Evolutionary conservation across 2,888 invertebrate genomes (phyloP).

Genomic region (Amphimallon solstitiale): DNA sequence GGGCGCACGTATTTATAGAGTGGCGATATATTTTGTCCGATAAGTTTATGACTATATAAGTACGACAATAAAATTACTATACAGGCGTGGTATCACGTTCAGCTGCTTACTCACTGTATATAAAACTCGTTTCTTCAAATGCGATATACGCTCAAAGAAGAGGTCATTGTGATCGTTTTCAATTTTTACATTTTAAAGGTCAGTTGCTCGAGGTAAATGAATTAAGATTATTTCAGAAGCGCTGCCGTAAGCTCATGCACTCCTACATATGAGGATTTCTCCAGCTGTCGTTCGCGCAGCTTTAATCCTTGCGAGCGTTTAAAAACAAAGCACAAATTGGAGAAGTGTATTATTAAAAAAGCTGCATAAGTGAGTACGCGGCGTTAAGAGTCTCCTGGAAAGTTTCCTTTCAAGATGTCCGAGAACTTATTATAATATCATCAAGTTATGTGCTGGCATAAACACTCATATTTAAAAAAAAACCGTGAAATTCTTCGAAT

Average conservation of each 20-base stretch:
- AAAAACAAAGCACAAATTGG: not conserved
- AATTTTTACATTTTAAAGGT: slow-evolving; percentile 60
- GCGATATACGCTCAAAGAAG: slow-evolving; percentile 52
- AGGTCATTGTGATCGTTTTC: slow-evolving; percentile 58
- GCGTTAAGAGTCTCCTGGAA: too few species aligned
- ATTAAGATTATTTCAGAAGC: slow-evolving; percentile 48
- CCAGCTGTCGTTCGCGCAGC: not conserved
- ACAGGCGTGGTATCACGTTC: slow-evolving; percentile 39
- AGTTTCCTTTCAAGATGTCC: too few species aligned
- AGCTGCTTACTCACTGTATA: slow-evolving; percentile 28
- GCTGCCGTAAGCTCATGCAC: slow-evolving; percentile 17
- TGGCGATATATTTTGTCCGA: slow-evolving; percentile 33
- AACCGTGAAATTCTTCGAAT: too few species aligned
- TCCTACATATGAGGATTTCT: slow-evolving; percentile 40
- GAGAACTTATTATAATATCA: too few species aligned
- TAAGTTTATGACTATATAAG: slow-evolving; percentile 40
- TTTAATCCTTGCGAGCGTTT: slow-evolving; percentile 5
- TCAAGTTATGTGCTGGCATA: too few species aligned
- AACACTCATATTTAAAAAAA: too few species aligned
- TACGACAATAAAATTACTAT: slow-evolving; percentile 37
- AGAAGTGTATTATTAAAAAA: too few species aligned
- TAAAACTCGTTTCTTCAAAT: slow-evolving; percentile 54
- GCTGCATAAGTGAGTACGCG: too few species aligned
- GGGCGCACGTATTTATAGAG: slow-evolving; percentile 26
- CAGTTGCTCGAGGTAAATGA: slow-evolving; percentile 60